phyloP scores from a whole-genome alignment of 2,888 invertebrate genomes.

The Mythimna albipuncta region DNA sequence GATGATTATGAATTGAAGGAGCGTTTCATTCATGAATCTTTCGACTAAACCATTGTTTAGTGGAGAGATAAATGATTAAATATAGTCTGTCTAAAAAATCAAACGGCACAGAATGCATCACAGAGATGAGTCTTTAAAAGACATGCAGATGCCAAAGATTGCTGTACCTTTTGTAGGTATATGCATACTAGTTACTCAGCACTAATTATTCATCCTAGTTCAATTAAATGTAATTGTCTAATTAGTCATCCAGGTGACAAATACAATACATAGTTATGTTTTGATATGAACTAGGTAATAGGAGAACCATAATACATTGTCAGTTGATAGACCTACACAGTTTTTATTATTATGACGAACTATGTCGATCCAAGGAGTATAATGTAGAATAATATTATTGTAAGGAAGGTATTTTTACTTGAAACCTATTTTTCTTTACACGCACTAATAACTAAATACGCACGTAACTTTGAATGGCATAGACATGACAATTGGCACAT shows the following conservation, averaged over 20 bases:
- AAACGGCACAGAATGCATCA: no score
- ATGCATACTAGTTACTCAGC: neutral
- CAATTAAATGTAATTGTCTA: slow-evolving; percentile 12
- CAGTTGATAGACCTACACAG: neutral
- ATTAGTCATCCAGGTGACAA: slow-evolving; percentile 6
- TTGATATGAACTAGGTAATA: slow-evolving; percentile 12
- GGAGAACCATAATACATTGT: slow-evolving; percentile 5
- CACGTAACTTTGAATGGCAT: slow-evolving; percentile 4
- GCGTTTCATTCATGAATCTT: no score
- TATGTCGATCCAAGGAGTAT: slow-evolving; percentile 10
- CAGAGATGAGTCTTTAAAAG: no score
- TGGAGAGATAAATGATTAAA: no score
- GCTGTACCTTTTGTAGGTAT: no score
- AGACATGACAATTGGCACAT: neutral
- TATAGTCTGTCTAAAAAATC: no score
- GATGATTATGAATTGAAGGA: no score
- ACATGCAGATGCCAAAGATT: no score
- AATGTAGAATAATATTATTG: slow-evolving; percentile 26
- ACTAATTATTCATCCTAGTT: slow-evolving; percentile 1
- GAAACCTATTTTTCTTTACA: slow-evolving; percentile 8
- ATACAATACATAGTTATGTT: slow-evolving; percentile 1
- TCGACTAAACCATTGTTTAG: no score
- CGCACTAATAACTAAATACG: neutral
- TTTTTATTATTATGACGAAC: neutral
- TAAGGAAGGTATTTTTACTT: neutral